Percentiles rank a stretch among this genome's conserved stretches.
Evolutionary conservation across 2,888 invertebrate genomes (phyloP).

Genomic region (Drosophila mettleri): DNA sequence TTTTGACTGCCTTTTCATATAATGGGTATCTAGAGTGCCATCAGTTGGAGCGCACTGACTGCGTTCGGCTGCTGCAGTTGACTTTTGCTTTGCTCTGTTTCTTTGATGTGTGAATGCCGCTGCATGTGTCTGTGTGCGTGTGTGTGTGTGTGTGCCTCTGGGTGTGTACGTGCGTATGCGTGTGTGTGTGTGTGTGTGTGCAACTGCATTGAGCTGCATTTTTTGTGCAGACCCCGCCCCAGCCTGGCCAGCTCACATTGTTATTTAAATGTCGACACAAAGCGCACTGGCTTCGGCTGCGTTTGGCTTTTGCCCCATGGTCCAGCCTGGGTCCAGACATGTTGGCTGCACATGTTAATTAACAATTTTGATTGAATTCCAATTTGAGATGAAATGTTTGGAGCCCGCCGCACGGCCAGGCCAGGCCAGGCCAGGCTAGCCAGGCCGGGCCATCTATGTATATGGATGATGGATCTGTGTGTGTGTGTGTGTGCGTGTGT

Average conservation of each 20-base stretch:
- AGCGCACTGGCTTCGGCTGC: constrained; percentile 7
- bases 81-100: constrained; percentile 24
- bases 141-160: not conserved
- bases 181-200: not conserved
- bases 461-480: not conserved
- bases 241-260: constrained; percentile 29
- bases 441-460: no score
- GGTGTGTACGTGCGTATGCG: not conserved
- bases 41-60: constrained; percentile 8
- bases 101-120: constrained; percentile 55
- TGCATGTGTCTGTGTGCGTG: not conserved
- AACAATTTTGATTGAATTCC: constrained; percentile 82
- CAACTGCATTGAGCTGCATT: constrained; percentile 37
- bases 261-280: constrained; percentile 59
- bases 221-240: constrained; percentile 18
- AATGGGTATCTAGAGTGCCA: constrained; percentile 1
- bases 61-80: constrained; percentile 30
- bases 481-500: not conserved
- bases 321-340: constrained; percentile 21
- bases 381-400: constrained; percentile 71
- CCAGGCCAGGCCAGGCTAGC: no score
- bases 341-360: constrained; percentile 76
- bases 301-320: not conserved
- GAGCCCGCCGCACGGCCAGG: constrained; percentile 11
- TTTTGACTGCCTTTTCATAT: not conserved